These are phyloP conservation scores for Rotaria magnacalcarata DNA, from an alignment of 2,888 invertebrate genomes.

Conservation along the genomic window DNA sequence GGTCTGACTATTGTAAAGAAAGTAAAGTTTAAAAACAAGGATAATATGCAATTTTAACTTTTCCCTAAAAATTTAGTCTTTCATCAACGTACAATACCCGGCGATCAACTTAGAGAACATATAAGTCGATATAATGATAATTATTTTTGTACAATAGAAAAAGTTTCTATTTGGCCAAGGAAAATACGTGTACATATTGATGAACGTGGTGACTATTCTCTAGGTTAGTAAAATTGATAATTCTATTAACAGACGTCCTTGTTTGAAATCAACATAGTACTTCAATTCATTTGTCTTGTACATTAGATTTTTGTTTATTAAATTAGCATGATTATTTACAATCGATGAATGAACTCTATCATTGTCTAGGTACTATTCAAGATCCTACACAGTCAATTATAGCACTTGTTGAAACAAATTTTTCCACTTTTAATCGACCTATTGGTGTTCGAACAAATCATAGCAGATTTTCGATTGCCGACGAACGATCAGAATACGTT, in stretches of 20 bases:
- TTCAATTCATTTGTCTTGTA: background rate
- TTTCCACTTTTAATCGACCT: too few species aligned
- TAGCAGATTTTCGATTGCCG: background rate
- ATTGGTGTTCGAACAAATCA: background rate
- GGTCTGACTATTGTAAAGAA: background rate
- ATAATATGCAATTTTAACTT: too few species aligned
- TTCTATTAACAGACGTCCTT: too few species aligned
- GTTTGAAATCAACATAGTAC: background rate
- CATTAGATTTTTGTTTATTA: background rate
- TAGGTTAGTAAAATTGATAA: background rate
- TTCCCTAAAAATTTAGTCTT: background rate
- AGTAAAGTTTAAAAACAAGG: background rate
- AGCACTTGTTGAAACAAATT: too few species aligned
- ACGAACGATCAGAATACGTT: background rate
- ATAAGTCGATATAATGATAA: background rate
- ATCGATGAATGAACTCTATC: background rate
- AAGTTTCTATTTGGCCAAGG: background rate
- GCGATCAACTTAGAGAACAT: background rate
- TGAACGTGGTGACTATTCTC: slow-evolving; percentile 29
- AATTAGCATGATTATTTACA: background rate
- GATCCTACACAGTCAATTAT: background rate
- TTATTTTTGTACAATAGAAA: slow-evolving; percentile 21
- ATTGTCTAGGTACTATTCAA: background rate
- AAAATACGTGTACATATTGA: background rate
- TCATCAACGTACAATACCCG: background rate